A percentile compares a stretch with the other conserved stretches of the same genome.
These are phyloP conservation scores for Ips nitidus DNA, from an alignment of 1,140 invertebrate genomes.

Conservation along the genomic window DNA sequence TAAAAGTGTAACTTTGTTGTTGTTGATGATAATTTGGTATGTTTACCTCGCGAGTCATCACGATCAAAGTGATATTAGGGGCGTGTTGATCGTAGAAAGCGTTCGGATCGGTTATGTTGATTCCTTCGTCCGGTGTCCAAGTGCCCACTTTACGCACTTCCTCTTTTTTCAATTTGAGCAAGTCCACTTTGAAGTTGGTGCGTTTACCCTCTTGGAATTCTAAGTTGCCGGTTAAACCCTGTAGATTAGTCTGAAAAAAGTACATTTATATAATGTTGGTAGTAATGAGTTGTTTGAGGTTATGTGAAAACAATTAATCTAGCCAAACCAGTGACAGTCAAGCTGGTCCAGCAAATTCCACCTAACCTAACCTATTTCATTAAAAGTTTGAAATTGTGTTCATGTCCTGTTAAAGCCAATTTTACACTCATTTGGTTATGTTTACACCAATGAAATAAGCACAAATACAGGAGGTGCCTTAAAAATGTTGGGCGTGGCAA, in stretches of 20 bases:
- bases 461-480: no score
- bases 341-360: no score
- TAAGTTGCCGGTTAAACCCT: constrained; percentile 85
- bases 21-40: neutral
- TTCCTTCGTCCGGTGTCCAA: constrained; percentile 72
- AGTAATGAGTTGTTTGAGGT: neutral
- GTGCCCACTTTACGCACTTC: constrained; percentile 77
- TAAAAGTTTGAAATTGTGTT: no score
- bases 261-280: constrained; percentile 8
- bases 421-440: no score
- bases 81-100: constrained; percentile 83
- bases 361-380: no score
- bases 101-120: constrained; percentile 81
- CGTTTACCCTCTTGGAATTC: constrained; percentile 83
- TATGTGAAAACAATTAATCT: no score
- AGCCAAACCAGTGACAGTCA: no score
- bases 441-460: no score
- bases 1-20: no score
- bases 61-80: constrained; percentile 84
- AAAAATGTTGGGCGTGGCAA: no score
- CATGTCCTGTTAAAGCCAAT: no score
- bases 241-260: constrained; percentile 67
- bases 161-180: constrained; percentile 80
- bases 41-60: constrained; percentile 85
- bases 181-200: constrained; percentile 80